Conservation (phyloP, 2,113 vertebrate species). For the Stegostoma tigrinum region DNA sequence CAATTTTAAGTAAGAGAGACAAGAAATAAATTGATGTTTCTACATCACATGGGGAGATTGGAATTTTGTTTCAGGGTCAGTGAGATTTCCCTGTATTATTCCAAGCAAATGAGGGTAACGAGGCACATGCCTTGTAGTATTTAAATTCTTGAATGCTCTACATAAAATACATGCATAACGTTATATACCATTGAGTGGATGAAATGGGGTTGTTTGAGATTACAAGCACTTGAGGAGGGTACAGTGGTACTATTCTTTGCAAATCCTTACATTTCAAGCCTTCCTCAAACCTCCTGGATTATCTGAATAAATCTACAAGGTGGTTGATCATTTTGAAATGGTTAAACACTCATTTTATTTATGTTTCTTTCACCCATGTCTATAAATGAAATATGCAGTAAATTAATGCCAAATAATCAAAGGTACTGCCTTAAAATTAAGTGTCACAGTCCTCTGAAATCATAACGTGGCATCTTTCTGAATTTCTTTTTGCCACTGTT, state of each 20-base stretch:
- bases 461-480: background rate
- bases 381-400: constrained; percentile 21
- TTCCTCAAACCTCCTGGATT: background rate
- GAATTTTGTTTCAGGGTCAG: background rate
- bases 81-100: background rate
- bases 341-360: background rate
- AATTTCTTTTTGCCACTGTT: background rate
- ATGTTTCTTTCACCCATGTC: constrained; percentile 6
- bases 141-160: background rate
- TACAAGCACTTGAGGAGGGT: background rate
- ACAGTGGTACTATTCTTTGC: background rate
- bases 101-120: no score
- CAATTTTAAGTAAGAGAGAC: background rate
- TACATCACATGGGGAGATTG: background rate
- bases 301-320: background rate
- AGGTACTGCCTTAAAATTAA: constrained; percentile 32
- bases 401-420: constrained; percentile 33
- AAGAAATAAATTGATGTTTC: background rate
- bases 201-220: background rate
- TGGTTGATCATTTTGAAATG: background rate
- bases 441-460: background rate
- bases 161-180: background rate
- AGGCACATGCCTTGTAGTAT: background rate
- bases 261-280: constrained; percentile 18
- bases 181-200: background rate